Conservation (phyloP, 2,888 invertebrate species). For the Aphidoletes aphidimyza region DNA sequence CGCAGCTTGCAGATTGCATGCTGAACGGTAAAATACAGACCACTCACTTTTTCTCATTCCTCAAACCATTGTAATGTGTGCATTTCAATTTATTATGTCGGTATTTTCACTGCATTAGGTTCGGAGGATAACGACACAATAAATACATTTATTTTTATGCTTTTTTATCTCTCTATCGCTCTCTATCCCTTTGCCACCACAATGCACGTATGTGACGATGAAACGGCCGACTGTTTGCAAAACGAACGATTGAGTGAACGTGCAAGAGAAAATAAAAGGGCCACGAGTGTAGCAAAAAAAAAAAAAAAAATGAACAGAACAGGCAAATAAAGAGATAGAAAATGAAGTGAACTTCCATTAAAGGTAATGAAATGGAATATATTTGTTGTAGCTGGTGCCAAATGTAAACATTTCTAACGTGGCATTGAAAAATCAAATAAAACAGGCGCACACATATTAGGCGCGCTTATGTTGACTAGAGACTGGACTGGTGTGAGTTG, state of each 20-base stretch:
- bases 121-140: conserved; percentile 21
- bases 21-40: too few relatives aligned
- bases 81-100: conserved; percentile 30
- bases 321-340: conserved; percentile 6
- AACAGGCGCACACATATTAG: not conserved
- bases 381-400: not conserved
- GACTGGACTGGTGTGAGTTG: not conserved
- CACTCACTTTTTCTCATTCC: not conserved
- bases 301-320: not conserved
- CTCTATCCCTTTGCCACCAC: not conserved
- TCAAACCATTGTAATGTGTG: not conserved
- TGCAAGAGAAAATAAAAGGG: too few relatives aligned
- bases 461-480: not conserved
- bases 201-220: not conserved
- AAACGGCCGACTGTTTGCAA: too few relatives aligned
- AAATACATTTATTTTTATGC: conserved; percentile 45
- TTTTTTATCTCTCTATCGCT: not conserved
- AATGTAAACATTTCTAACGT: conserved; percentile 31
- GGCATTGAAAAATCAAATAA: conserved; percentile 26
- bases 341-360: conserved; percentile 34
- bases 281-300: too few relatives aligned
- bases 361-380: conserved; percentile 39
- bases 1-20: not conserved
- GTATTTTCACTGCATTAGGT: not conserved
- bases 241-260: too few relatives aligned